Percentiles rank a stretch among this genome's conserved stretches.
Evolutionary conservation across 2,888 invertebrate genomes (phyloP).

Genomic region (Schizotus pectinicornis): DNA sequence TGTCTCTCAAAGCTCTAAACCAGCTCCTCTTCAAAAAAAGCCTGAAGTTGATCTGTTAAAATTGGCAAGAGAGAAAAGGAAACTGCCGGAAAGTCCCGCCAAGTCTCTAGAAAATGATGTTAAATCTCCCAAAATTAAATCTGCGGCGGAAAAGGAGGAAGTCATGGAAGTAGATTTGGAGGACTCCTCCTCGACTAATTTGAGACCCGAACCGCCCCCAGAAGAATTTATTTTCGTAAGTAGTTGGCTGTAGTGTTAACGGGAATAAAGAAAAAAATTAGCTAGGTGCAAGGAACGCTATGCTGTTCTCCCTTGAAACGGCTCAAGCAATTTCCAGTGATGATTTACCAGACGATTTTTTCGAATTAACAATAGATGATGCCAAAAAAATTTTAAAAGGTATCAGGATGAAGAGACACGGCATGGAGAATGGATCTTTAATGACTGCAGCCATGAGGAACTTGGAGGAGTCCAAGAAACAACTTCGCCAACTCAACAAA

Average conservation of each 20-base stretch:
- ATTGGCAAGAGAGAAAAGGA: conserved; percentile 43
- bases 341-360: conserved; percentile 86
- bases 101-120: conserved; percentile 24
- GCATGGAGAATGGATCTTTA: conserved; percentile 76
- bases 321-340: conserved; percentile 69
- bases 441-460: conserved; percentile 70
- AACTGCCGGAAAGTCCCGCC: conserved; percentile 38
- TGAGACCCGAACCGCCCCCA: conserved; percentile 34
- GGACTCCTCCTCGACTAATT: conserved; percentile 30
- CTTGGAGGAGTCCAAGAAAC: conserved; percentile 64
- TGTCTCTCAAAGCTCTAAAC: conserved; percentile 17
- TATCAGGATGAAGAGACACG: conserved; percentile 68
- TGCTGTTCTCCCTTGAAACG: conserved; percentile 71
- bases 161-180: conserved; percentile 42
- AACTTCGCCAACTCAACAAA: conserved; percentile 65
- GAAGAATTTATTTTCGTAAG: conserved; percentile 58
- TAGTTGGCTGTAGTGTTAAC: neutral
- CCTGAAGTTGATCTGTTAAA: conserved; percentile 38
- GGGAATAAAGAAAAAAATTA: conserved; percentile 46
- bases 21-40: conserved; percentile 33
- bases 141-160: conserved; percentile 26
- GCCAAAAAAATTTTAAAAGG: conserved; percentile 77
- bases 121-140: conserved; percentile 9
- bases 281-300: conserved; percentile 77
- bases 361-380: conserved; percentile 84